Evolutionary conservation across 1,140 invertebrate species (phyloP).

Genomic region (Cyclargus thomasi): DNA sequence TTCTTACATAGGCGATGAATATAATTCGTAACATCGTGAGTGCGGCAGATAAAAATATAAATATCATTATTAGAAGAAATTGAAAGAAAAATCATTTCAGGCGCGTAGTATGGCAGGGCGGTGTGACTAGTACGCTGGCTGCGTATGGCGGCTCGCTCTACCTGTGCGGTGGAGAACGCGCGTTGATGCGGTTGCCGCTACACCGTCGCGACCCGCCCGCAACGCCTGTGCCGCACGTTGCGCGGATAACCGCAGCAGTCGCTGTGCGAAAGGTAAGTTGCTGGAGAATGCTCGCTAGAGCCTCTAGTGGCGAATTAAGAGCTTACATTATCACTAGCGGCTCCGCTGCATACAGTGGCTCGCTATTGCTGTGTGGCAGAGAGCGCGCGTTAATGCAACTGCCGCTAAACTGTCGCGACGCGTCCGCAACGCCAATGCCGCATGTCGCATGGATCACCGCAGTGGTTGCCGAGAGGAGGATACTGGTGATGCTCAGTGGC

Average conservation of each 20-base stretch:
- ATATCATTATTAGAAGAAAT: too few relatives aligned
- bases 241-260: slow-evolving; percentile 78
- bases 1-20: too few relatives aligned
- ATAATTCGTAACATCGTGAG: too few relatives aligned
- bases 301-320: not conserved
- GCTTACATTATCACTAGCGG: not conserved
- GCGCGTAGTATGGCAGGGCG: slow-evolving; percentile 68
- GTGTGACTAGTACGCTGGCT: slow-evolving; percentile 78
- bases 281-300: not conserved
- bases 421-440: slow-evolving; percentile 62
- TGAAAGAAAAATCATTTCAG: slow-evolving; percentile 27
- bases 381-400: slow-evolving; percentile 77
- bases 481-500: not conserved
- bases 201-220: slow-evolving; percentile 70
- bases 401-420: slow-evolving; percentile 69
- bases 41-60: too few relatives aligned
- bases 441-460: slow-evolving; percentile 78
- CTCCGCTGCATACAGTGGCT: slow-evolving; percentile 79
- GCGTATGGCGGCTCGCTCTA: slow-evolving; percentile 85
- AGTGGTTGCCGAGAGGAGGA: slow-evolving; percentile 76
- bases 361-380: slow-evolving; percentile 90
- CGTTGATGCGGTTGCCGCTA: slow-evolving; percentile 73
- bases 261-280: slow-evolving; percentile 72
- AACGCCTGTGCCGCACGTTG: slow-evolving; percentile 65
- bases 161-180: slow-evolving; percentile 86